phyloP scores from a whole-genome alignment of 2,888 invertebrate species.

The Linhomoeus sp. region DNA sequence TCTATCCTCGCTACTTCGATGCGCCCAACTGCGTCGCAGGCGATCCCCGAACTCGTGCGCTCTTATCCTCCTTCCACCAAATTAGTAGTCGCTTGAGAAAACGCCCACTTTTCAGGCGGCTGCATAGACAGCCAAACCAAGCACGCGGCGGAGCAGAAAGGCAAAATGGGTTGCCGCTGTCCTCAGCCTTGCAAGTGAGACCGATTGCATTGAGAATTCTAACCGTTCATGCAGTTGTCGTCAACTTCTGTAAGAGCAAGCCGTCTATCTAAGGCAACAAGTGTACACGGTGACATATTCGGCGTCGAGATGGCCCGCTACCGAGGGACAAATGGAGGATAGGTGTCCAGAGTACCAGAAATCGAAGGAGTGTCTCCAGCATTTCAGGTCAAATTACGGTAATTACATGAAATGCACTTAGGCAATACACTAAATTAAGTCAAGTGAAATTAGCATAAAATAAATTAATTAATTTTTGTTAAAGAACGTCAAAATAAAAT shows the following conservation, averaged over 20 bases:
- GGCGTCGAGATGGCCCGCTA: slow-evolving; percentile 16
- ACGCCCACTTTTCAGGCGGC: slow-evolving; percentile 11
- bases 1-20: slow-evolving; percentile 16
- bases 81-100: background rate
- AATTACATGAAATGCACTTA: no score
- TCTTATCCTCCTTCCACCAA: background rate
- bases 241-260: no score
- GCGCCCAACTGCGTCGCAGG: slow-evolving; percentile 19
- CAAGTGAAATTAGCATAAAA: no score
- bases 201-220: background rate
- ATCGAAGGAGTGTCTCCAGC: slow-evolving; percentile 12
- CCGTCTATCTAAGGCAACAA: slow-evolving; percentile 10
- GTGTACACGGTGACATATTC: slow-evolving; percentile 20
- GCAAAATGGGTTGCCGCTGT: slow-evolving; percentile 14
- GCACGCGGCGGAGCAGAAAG: slow-evolving; percentile 12
- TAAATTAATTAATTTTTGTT: no score
- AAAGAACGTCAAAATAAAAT: no score
- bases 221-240: no score
- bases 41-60: slow-evolving; percentile 13
- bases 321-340: background rate
- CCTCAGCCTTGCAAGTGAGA: slow-evolving; percentile 21
- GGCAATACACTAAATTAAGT: no score
- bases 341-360: background rate
- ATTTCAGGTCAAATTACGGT: slow-evolving; percentile 10
- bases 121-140: slow-evolving; percentile 16